Percentiles rank a stretch among this genome's conserved stretches.
phyloP scores from a whole-genome alignment of 2,113 vertebrate genomes.

The Dromiciops gliroides region DNA sequence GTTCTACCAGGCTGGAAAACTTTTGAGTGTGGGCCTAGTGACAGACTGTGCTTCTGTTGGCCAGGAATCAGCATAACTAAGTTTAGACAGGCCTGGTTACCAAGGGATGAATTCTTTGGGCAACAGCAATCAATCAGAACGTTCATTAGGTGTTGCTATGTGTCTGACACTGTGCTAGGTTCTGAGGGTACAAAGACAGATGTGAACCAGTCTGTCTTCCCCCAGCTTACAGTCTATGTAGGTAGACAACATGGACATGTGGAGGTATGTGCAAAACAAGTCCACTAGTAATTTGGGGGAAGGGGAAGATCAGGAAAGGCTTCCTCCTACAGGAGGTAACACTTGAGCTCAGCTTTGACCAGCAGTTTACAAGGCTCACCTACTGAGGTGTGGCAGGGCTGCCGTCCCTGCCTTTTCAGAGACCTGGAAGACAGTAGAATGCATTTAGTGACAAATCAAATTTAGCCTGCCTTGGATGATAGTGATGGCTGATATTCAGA shows the following conservation, averaged over 20 bases:
- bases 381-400: neutral
- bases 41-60: neutral
- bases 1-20: neutral
- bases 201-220: neutral
- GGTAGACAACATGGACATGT: neutral
- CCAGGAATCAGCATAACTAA: neutral
- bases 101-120: neutral
- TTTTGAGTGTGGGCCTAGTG: neutral
- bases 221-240: neutral
- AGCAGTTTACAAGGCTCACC: neutral
- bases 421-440: constrained; percentile 19
- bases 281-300: neutral
- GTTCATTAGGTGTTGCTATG: neutral
- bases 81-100: neutral
- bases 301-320: neutral
- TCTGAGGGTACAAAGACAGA: neutral
- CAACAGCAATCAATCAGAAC: neutral
- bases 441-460: constrained; percentile 37
- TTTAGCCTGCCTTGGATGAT: neutral
- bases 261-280: neutral
- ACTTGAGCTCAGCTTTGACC: neutral
- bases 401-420: neutral
- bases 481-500: neutral
- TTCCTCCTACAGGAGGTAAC: neutral
- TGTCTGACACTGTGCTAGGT: neutral